A percentile compares a stretch with the other conserved stretches of the same genome.
Evolutionary conservation across 2,113 vertebrate genomes (phyloP).

Genomic region (Mixornis gularis): DNA sequence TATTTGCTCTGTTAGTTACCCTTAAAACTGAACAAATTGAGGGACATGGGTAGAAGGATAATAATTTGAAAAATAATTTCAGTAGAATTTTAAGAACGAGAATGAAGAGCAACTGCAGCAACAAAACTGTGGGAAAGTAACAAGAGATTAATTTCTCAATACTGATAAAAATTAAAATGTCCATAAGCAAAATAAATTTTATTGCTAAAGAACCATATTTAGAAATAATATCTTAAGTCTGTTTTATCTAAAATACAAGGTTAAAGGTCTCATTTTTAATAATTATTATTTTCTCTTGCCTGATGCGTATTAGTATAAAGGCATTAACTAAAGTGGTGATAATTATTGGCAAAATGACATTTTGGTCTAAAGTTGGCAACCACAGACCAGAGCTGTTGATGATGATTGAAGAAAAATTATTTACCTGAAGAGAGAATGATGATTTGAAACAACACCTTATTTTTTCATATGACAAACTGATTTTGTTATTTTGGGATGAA

Average conservation of each 20-base stretch:
- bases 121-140: background rate
- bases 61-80: constrained; percentile 1
- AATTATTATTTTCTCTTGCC: background rate
- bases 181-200: background rate
- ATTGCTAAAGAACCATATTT: background rate
- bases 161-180: background rate
- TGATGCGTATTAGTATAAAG: background rate
- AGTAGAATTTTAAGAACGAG: background rate
- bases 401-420: background rate
- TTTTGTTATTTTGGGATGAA: background rate
- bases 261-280: background rate
- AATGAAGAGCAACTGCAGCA: background rate
- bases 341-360: background rate
- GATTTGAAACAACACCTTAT: background rate
- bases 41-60: background rate
- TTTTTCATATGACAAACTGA: background rate
- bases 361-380: background rate
- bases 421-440: background rate
- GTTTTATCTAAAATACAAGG: background rate
- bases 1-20: constrained; percentile 22
- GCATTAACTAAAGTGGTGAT: background rate
- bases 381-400: background rate
- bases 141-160: background rate
- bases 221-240: background rate
- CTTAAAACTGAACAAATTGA: constrained; percentile 41